Percentiles rank a stretch among this genome's conserved stretches.
phyloP scores from a whole-genome alignment of 2,113 vertebrate genomes.

The Caloenas nicobarica region DNA sequence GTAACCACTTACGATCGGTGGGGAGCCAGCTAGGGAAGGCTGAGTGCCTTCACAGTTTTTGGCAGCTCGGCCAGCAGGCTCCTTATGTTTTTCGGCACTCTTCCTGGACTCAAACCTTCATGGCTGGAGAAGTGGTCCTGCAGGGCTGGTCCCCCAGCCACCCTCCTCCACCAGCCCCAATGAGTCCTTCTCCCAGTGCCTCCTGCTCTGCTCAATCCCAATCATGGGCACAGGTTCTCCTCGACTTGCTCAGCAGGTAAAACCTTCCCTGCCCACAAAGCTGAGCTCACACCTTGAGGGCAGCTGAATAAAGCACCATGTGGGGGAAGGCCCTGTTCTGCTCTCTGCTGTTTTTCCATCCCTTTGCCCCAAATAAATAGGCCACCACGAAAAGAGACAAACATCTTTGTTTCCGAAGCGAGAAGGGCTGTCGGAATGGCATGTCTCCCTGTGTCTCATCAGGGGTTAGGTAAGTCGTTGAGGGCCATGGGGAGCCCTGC shows the following conservation, averaged over 20 bases:
- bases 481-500: not conserved
- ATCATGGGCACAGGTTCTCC: not conserved
- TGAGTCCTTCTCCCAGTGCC: not conserved
- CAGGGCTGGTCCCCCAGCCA: not conserved
- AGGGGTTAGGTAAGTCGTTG: not conserved
- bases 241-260: conserved; percentile 5
- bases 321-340: not conserved
- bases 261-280: not conserved
- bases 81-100: not conserved
- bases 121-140: fast-evolving
- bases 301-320: not conserved
- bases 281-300: not conserved
- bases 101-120: not conserved
- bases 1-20: not conserved
- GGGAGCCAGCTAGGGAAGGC: not conserved
- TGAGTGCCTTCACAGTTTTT: not conserved
- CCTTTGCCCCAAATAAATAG: not conserved
- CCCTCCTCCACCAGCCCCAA: not conserved
- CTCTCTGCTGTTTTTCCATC: not conserved
- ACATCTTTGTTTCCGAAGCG: not conserved
- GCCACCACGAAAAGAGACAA: not conserved
- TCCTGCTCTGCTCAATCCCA: not conserved
- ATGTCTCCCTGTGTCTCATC: not conserved
- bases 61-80: not conserved
- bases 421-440: conserved; percentile 13